These are phyloP conservation scores for Andrena dorsata DNA, from an alignment of 2,888 invertebrate genomes.

Conservation along the genomic window DNA sequence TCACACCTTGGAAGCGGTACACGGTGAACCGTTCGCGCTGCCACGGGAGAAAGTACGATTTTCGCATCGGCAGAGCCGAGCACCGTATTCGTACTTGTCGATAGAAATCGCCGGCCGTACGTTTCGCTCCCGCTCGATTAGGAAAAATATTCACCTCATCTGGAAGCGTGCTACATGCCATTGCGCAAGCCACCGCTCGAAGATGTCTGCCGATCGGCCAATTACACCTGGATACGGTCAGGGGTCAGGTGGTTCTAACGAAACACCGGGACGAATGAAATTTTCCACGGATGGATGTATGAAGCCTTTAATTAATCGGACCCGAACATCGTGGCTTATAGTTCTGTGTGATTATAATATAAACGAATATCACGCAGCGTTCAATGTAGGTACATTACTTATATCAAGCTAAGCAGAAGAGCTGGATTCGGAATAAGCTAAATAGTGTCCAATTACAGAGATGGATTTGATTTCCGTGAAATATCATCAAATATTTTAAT, in stretches of 20 bases:
- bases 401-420: no score
- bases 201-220: constrained; percentile 53
- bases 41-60: constrained; percentile 69
- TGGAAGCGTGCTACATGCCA: constrained; percentile 46
- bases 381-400: neutral
- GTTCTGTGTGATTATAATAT: neutral
- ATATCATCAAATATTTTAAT: no score
- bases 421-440: no score
- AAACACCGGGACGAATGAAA: constrained; percentile 11
- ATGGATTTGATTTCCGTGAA: no score
- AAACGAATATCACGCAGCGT: neutral
- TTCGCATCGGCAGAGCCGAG: constrained; percentile 51
- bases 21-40: constrained; percentile 47
- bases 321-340: neutral
- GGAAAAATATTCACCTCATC: constrained; percentile 57
- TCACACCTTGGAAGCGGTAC: constrained; percentile 64
- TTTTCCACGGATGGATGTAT: neutral
- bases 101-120: constrained; percentile 64
- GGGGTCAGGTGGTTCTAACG: constrained; percentile 26
- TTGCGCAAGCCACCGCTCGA: constrained; percentile 37
- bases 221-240: constrained; percentile 50
- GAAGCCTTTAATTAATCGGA: neutral
- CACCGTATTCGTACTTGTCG: constrained; percentile 39
- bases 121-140: constrained; percentile 45
- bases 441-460: no score